Conservation (phyloP, 2,888 invertebrate species). For the Sericinus montela region DNA sequence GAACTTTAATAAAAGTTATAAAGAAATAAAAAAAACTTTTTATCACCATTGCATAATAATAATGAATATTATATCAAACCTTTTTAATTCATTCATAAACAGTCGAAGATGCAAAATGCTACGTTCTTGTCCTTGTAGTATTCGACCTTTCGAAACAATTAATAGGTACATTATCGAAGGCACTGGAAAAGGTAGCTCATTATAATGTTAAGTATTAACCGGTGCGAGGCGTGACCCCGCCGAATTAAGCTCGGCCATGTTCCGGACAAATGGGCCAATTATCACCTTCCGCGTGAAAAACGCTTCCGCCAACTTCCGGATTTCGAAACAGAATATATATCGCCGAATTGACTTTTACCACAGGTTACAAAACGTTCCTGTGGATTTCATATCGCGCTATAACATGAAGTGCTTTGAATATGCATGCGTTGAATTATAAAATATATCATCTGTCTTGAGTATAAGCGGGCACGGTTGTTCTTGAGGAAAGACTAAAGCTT, state of each 20-base stretch:
- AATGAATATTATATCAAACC: no score
- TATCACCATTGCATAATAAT: no score
- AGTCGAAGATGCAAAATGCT: no score
- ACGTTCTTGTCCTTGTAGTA: no score
- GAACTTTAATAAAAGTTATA: no score
- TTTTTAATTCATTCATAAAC: no score
- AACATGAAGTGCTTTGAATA: not conserved
- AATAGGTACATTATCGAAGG: constrained; percentile 11
- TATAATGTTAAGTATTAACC: constrained; percentile 16
- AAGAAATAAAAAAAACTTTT: no score
- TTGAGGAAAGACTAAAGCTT: no score
- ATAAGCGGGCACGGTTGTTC: no score
- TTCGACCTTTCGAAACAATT: not conserved
- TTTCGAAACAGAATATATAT: constrained; percentile 5
- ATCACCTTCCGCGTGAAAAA: constrained; percentile 17
- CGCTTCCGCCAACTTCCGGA: constrained; percentile 11
- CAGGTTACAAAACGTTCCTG: not conserved
- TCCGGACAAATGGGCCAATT: constrained; percentile 19
- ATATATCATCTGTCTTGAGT: no score
- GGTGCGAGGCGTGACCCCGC: constrained; percentile 13
- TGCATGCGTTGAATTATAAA: no score
- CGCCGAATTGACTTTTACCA: constrained; percentile 10
- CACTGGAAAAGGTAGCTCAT: constrained; percentile 8
- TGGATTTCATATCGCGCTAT: constrained; percentile 4
- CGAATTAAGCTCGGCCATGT: constrained; percentile 13